Percentiles rank a stretch among this genome's conserved stretches.
These are phyloP conservation scores for Aspidiotus rigidus DNA, from an alignment of 2,888 invertebrate genomes.

Conservation along the genomic window DNA sequence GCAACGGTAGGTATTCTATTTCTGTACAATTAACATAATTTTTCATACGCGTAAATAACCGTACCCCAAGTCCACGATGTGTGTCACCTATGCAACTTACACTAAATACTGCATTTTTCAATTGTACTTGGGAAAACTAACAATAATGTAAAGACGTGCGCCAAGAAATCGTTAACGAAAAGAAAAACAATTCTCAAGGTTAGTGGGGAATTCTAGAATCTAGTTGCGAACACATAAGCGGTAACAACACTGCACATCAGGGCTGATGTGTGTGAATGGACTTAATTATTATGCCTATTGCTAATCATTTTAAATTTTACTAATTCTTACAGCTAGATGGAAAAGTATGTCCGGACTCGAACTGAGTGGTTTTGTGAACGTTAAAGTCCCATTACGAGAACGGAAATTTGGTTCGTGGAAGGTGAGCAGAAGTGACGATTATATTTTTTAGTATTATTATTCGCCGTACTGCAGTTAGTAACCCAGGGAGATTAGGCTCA, in stretches of 20 bases:
- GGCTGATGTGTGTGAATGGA: not conserved
- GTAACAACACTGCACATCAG: too few relatives aligned
- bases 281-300: not conserved
- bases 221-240: not conserved
- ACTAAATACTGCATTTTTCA: too few relatives aligned
- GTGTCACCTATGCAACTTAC: too few relatives aligned
- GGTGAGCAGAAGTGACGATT: constrained; percentile 44
- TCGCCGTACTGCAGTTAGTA: too few relatives aligned
- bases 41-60: too few relatives aligned
- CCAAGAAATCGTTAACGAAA: not conserved
- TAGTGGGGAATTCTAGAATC: constrained; percentile 20
- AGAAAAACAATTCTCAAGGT: constrained; percentile 20
- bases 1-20: too few relatives aligned
- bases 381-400: constrained; percentile 54
- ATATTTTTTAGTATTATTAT: too few relatives aligned
- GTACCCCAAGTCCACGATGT: too few relatives aligned
- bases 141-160: not conserved
- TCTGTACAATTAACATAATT: too few relatives aligned
- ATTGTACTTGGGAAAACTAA: too few relatives aligned
- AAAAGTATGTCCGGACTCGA: constrained; percentile 32
- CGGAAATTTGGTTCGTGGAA: constrained; percentile 56
- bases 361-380: constrained; percentile 47
- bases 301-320: not conserved
- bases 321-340: constrained; percentile 27
- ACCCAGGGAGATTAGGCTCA: too few relatives aligned